Conservation (phyloP, 2,113 vertebrate genomes). For the Paradoxurus hermaphroditus region DNA sequence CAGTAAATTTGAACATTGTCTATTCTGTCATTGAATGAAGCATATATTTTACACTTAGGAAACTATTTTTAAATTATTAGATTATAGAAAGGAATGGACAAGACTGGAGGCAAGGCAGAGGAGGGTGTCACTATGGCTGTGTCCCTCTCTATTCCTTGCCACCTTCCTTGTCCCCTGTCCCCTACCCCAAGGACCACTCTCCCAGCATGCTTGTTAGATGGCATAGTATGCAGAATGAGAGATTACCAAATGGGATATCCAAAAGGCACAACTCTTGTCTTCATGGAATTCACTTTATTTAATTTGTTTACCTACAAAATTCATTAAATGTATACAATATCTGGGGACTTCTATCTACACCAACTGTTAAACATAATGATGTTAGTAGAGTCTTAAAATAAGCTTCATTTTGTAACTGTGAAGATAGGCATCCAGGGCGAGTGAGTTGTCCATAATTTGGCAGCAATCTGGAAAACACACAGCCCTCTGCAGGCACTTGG, state of each 20-base stretch:
- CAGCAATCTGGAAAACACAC: background rate
- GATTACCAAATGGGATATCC: background rate
- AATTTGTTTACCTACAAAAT: background rate
- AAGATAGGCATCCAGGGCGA: background rate
- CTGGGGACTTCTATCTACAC: background rate
- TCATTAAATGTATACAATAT: background rate
- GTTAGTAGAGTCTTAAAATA: background rate
- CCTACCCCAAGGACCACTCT: background rate
- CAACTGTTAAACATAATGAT: background rate
- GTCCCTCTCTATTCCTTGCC: background rate
- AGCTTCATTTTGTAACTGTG: background rate
- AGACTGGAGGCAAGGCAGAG: background rate
- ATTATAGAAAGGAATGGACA: background rate
- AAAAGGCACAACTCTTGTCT: background rate
- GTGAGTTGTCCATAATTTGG: background rate
- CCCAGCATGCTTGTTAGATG: background rate
- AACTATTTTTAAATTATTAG: background rate
- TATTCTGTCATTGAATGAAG: background rate
- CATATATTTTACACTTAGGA: background rate
- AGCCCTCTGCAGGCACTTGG: background rate
- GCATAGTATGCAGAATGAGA: background rate
- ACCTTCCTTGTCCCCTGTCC: background rate
- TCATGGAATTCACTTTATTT: background rate
- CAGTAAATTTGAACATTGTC: background rate
- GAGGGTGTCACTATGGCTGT: background rate